Evolutionary conservation across 1,140 invertebrate species (phyloP).

Genomic region (Ectropis grisescens): DNA sequence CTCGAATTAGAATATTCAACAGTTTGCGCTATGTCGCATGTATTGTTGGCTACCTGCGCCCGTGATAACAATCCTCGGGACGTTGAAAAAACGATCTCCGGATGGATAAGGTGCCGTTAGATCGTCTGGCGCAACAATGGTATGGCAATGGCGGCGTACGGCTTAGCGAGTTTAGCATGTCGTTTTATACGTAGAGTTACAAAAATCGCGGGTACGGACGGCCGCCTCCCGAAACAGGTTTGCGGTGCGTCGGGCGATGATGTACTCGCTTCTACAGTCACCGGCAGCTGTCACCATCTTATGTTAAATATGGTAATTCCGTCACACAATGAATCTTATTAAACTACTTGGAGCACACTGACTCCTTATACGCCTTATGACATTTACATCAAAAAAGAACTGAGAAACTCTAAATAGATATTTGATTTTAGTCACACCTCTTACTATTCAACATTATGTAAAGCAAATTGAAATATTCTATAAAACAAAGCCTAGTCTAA

Average conservation of each 20-base stretch:
- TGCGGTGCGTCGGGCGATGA: constrained; percentile 24
- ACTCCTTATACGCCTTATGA: too few relatives aligned
- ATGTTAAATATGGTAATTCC: too few relatives aligned
- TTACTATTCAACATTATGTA: too few relatives aligned
- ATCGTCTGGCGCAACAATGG: constrained; percentile 48
- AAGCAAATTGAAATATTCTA: too few relatives aligned
- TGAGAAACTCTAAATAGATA: too few relatives aligned
- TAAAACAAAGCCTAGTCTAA: too few relatives aligned
- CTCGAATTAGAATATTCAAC: too few relatives aligned
- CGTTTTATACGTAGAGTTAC: constrained; percentile 36
- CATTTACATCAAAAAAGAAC: too few relatives aligned
- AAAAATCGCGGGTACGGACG: constrained; percentile 35
- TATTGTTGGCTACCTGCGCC: constrained; percentile 11
- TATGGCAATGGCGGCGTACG: constrained; percentile 35
- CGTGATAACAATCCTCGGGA: constrained; percentile 18
- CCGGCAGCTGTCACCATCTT: constrained; percentile 22
- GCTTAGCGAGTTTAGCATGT: constrained; percentile 33
- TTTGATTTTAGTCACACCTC: too few relatives aligned
- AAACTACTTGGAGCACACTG: too few relatives aligned
- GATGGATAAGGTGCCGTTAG: constrained; percentile 41
- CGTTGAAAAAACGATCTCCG: constrained; percentile 20
- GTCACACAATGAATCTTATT: too few relatives aligned
- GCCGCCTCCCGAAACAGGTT: constrained; percentile 42
- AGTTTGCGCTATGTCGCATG: too few relatives aligned
- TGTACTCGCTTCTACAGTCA: constrained; percentile 8